phyloP scores from a whole-genome alignment of 2,888 invertebrate species.

The Eilema caniola region DNA sequence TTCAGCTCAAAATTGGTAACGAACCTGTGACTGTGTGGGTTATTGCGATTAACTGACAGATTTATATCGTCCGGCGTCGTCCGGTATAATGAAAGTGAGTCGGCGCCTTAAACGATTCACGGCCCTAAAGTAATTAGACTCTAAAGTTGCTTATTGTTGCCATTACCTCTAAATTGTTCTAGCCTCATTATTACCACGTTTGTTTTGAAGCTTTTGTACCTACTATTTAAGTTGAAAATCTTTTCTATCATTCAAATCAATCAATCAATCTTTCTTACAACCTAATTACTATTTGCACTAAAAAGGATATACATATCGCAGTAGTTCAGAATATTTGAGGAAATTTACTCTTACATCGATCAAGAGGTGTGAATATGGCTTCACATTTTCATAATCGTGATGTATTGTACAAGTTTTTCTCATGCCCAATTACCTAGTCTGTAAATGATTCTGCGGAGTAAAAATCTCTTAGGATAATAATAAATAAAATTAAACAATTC shows the following conservation, averaged over 20 bases:
- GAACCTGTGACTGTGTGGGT: too few relatives aligned
- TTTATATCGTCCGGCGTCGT: too few relatives aligned
- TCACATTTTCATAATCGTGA: not conserved
- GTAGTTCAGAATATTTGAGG: not conserved
- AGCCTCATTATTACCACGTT: not conserved
- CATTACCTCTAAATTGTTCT: too few relatives aligned
- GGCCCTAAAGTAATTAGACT: not conserved
- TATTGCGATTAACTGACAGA: too few relatives aligned
- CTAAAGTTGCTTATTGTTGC: not conserved
- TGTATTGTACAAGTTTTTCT: not conserved
- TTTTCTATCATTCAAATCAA: too few relatives aligned
- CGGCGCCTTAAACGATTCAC: too few relatives aligned
- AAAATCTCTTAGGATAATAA: conserved; percentile 50
- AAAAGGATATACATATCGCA: not conserved
- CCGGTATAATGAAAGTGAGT: too few relatives aligned
- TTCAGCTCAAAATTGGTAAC: too few relatives aligned
- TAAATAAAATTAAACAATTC: conserved; percentile 66
- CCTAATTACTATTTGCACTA: not conserved
- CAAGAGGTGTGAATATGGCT: not conserved
- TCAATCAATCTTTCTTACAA: too few relatives aligned
- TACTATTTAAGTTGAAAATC: not conserved
- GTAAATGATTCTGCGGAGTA: conserved; percentile 24
- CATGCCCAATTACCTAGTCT: not conserved
- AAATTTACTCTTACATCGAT: not conserved
- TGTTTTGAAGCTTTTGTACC: not conserved